phyloP scores from a whole-genome alignment of 2,113 vertebrate species.

The Irena cyanogastra region DNA sequence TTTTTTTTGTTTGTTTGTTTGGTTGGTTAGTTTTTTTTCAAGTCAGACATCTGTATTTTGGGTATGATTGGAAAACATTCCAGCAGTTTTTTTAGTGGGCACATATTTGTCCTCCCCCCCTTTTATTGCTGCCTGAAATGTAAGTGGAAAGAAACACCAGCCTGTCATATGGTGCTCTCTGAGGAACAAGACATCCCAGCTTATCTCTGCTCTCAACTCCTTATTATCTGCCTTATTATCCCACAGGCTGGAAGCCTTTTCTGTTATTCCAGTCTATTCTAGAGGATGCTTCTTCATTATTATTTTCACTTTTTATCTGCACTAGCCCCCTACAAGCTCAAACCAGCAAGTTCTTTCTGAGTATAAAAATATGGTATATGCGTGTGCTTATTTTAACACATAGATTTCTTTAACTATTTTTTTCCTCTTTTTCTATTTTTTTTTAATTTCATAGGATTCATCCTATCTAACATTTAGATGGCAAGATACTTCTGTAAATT shows the following conservation, averaged over 20 bases:
- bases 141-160: slow-evolving; percentile 49
- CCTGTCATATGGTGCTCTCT: background rate
- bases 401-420: background rate
- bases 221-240: background rate
- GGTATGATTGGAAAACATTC: background rate
- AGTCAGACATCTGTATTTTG: background rate
- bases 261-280: background rate
- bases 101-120: background rate
- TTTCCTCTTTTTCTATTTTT: background rate
- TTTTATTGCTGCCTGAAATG: slow-evolving; percentile 31
- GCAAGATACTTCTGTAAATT: background rate
- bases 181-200: slow-evolving; percentile 42
- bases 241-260: background rate
- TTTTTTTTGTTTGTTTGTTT: background rate
- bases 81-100: background rate
- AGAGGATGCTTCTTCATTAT: background rate
- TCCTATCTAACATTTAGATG: background rate
- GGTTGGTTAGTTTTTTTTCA: background rate
- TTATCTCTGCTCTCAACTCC: slow-evolving; percentile 36
- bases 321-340: background rate
- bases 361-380: background rate
- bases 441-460: background rate
- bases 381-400: background rate
- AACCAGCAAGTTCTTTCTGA: background rate
- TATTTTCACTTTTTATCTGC: slow-evolving; percentile 3